Evolutionary conservation across 2,797 vertebrate species (phyloP), one percentile per base, ranked within the genome.

Genomic region (Parotocinclus haroldoi): DNA sequence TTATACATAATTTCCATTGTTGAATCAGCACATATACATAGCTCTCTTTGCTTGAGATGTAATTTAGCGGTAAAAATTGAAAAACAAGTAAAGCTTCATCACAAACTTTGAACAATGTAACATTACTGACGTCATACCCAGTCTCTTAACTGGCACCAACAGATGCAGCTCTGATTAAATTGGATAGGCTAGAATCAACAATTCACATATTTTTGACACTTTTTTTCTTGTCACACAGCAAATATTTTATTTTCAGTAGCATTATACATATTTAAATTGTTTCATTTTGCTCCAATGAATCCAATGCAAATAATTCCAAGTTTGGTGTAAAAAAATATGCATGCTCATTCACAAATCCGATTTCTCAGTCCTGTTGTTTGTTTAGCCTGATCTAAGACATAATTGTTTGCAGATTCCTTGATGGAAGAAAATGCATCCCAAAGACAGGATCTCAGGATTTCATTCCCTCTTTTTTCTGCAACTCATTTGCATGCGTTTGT

Each of bases 401-500:
- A 69, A 77, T 75, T 66, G 65, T 63, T 79, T 58, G 67, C 76
- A 78, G 69, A 63, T 62, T 75, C 53, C 11, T 56, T 3, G n/a
- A 52, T 50, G 38, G 59, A 36, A 54, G 55, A 42, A 12, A n/a
- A 51, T 16, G 50, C 60, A 58, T 74, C 60, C 69, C 62, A 58
- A 73, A 75, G 53, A 63, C 63, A 66, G 72, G 9, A 71, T 7
- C 58, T 75, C 77, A 27, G n/a, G n/a, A n/a, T n/a, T n/a, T 76
- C 62, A 44, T 70, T 76, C 73, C 82, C 80, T 82, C 75, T 83
- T 73, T 81, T 78, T 85, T 81, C 72, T 83, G 75, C 84, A 82
- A 81, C 88, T 85, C 81, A 79, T 85, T 78, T 60, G 71, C 73
- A 62, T 79, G 83, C 82, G 80, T 83, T 84, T 76, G 79, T 79